These are phyloP conservation scores for Sebastes nivosus DNA, from an alignment of 2,797 vertebrate species.

Conservation along the genomic window DNA sequence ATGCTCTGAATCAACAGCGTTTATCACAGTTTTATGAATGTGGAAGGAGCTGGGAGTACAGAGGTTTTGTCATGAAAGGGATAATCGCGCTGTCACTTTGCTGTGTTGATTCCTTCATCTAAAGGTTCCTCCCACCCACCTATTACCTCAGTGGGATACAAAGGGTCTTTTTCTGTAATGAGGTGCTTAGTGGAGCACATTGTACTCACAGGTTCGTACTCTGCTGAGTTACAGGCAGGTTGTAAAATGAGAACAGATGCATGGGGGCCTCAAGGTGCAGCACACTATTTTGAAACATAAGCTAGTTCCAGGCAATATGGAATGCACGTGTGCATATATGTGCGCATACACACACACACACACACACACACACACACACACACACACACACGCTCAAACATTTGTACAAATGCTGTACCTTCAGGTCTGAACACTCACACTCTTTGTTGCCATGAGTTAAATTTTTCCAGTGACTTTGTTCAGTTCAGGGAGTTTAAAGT, in stretches of 20 bases:
- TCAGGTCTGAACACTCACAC: background rate
- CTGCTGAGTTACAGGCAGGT: slow-evolving; percentile 62
- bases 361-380: background rate
- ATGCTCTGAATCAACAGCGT: background rate
- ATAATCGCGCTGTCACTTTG: slow-evolving; percentile 29
- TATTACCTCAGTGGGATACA: slow-evolving; percentile 57
- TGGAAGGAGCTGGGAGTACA: background rate
- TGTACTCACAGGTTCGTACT: slow-evolving; percentile 59
- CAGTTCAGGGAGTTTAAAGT: background rate
- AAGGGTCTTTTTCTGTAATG: slow-evolving; percentile 62
- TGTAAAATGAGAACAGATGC: slow-evolving; percentile 77
- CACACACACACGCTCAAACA: background rate
- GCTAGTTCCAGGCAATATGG: slow-evolving; percentile 43
- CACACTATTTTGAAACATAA: slow-evolving; percentile 49
- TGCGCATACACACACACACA: background rate
- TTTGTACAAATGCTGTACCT: background rate
- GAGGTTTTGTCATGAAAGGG: slow-evolving; percentile 6
- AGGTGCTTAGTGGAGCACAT: slow-evolving; percentile 63
- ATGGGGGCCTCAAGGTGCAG: slow-evolving; percentile 53
- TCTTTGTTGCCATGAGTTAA: background rate
- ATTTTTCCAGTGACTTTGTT: slow-evolving; percentile 23
- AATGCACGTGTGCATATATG: slow-evolving; percentile 23
- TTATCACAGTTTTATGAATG: background rate
- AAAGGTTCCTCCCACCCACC: slow-evolving; percentile 34
- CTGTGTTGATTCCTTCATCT: slow-evolving; percentile 38